Percentiles rank a stretch among this genome's conserved stretches.
These are phyloP conservation scores for Tetheella fluctuosa DNA, from an alignment of 2,888 invertebrate genomes.

Conservation along the genomic window DNA sequence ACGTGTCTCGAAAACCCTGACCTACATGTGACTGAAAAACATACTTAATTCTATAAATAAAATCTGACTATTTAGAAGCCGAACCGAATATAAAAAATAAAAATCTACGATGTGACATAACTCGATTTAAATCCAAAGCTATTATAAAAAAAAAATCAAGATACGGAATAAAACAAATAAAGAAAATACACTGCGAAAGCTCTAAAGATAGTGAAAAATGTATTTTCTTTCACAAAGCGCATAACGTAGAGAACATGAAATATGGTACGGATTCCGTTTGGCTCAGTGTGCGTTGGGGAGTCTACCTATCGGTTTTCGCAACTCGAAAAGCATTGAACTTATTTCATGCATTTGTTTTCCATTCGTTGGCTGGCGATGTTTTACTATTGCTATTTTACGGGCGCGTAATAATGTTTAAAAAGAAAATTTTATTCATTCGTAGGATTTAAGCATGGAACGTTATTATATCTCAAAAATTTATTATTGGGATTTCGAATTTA, in stretches of 20 bases:
- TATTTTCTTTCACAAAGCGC: conserved; percentile 82
- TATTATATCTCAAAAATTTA: too few relatives aligned
- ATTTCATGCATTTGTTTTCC: conserved; percentile 72
- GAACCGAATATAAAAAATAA: conserved; percentile 8
- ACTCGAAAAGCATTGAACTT: conserved; percentile 72
- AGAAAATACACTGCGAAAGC: conserved; percentile 64
- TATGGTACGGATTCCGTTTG: conserved; percentile 78
- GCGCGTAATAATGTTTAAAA: conserved; percentile 22
- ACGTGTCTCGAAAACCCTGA: conserved; percentile 36
- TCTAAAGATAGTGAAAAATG: conserved; percentile 80
- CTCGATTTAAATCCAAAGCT: conserved; percentile 22
- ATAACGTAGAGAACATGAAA: conserved; percentile 80
- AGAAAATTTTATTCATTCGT: background rate
- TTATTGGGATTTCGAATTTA: too few relatives aligned
- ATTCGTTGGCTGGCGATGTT: conserved; percentile 50
- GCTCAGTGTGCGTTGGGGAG: conserved; percentile 72
- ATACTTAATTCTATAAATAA: conserved; percentile 7
- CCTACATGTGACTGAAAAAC: conserved; percentile 31
- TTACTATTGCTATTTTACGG: conserved; percentile 43
- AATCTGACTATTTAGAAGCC: background rate
- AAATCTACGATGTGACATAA: conserved; percentile 9
- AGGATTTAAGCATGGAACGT: too few relatives aligned
- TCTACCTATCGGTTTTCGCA: conserved; percentile 75
- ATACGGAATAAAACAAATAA: conserved; percentile 58
- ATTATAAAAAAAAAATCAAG: conserved; percentile 40